These are phyloP conservation scores for Pseudoips prasinana DNA, from an alignment of 2,888 invertebrate genomes.

Conservation along the genomic window DNA sequence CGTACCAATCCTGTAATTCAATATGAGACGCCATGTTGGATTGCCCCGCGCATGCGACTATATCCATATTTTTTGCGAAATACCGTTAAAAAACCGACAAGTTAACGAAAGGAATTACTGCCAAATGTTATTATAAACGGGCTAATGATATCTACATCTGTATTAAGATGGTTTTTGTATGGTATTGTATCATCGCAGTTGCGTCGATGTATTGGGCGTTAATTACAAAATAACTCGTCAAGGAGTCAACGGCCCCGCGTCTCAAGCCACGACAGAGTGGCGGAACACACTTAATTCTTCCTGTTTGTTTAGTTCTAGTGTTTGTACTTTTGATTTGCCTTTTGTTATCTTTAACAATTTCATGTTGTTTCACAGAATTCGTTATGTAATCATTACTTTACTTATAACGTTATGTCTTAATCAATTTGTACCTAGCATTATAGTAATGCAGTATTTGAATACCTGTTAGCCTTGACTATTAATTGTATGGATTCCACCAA, in stretches of 20 bases:
- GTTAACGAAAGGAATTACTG: slow-evolving; percentile 37
- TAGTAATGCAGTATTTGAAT: too few relatives aligned
- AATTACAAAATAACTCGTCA: slow-evolving; percentile 58
- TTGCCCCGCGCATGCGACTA: slow-evolving; percentile 34
- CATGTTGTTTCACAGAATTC: slow-evolving; percentile 10
- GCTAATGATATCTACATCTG: slow-evolving; percentile 41
- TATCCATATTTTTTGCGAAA: slow-evolving; percentile 36
- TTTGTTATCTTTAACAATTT: slow-evolving; percentile 12
- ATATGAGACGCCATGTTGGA: slow-evolving; percentile 51
- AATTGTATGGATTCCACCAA: too few relatives aligned
- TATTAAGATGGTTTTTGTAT: slow-evolving; percentile 37
- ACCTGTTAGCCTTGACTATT: too few relatives aligned
- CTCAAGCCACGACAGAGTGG: slow-evolving; percentile 35
- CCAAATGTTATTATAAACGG: slow-evolving; percentile 39
- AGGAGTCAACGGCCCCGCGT: slow-evolving; percentile 50
- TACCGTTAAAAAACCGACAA: slow-evolving; percentile 34
- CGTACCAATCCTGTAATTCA: slow-evolving; percentile 38
- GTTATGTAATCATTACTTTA: slow-evolving; percentile 1
- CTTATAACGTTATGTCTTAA: slow-evolving; percentile 3
- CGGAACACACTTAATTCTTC: slow-evolving; percentile 32
- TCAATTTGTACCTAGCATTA: too few relatives aligned
- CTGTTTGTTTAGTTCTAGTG: slow-evolving; percentile 27
- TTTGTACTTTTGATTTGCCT: slow-evolving; percentile 25
- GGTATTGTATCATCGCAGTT: slow-evolving; percentile 36
- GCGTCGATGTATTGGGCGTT: slow-evolving; percentile 49